phyloP scores from a whole-genome alignment of 1,140 invertebrate species.

The Oscheius sp. region DNA sequence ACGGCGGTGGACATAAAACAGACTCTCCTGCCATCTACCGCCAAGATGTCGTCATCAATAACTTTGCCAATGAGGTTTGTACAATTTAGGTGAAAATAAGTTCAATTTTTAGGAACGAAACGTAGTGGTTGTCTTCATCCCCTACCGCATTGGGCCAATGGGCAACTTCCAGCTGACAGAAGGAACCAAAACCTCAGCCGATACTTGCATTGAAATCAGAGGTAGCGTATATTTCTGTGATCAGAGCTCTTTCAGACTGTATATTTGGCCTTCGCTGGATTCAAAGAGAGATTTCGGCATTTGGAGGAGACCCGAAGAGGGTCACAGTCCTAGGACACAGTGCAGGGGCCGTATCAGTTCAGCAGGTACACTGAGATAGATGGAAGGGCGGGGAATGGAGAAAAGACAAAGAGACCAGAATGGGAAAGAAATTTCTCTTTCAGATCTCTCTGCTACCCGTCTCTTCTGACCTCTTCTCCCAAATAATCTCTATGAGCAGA shows the following conservation, averaged over 20 bases:
- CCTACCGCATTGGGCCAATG: neutral
- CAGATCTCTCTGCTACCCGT: neutral
- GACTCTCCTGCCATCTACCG: neutral
- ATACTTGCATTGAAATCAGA: neutral
- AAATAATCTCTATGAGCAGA: neutral
- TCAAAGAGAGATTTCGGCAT: neutral
- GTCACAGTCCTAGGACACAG: neutral
- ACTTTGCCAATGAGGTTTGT: slow-evolving; percentile 1
- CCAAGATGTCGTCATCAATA: neutral
- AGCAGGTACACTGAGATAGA: neutral
- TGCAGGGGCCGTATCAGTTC: neutral
- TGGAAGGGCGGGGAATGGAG: neutral
- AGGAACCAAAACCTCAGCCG: neutral
- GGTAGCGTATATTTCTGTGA: neutral
- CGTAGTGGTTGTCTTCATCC: neutral
- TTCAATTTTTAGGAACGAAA: too few species aligned
- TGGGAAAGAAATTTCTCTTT: neutral
- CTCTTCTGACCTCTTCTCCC: neutral
- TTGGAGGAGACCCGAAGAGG: neutral
- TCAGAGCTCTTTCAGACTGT: neutral
- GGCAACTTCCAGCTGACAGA: neutral
- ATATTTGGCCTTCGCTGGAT: neutral
- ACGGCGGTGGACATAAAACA: neutral
- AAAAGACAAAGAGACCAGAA: neutral
- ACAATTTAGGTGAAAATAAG: neutral